These are phyloP conservation scores for Drosophila asahinai DNA, from an alignment of 1,140 invertebrate genomes.

Conservation along the genomic window DNA sequence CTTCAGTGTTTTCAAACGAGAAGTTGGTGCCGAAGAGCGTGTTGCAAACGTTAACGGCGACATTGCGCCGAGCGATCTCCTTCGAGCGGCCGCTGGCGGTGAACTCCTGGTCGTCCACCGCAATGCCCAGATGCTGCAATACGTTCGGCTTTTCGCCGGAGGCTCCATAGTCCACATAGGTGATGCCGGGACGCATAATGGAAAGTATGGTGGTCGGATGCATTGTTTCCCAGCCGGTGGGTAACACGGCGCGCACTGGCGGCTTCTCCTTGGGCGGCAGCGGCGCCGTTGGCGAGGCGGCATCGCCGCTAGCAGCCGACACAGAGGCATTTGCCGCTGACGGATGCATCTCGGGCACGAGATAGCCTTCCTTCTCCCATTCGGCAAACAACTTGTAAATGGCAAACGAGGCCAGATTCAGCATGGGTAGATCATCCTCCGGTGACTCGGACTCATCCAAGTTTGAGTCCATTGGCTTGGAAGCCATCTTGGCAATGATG, in stretches of 20 bases:
- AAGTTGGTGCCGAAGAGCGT: slow-evolving; percentile 85
- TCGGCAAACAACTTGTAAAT: slow-evolving; percentile 91
- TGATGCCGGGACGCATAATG: slow-evolving; percentile 88
- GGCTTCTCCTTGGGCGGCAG: slow-evolving; percentile 80
- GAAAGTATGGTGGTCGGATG: slow-evolving; percentile 91
- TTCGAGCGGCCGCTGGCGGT: slow-evolving; percentile 86
- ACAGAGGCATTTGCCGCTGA: slow-evolving; percentile 21
- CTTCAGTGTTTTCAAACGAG: slow-evolving; percentile 39
- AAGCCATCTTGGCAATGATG: slow-evolving; percentile 89
- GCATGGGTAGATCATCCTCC: slow-evolving; percentile 89
- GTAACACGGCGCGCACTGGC: slow-evolving; percentile 86
- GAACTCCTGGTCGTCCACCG: slow-evolving; percentile 86
- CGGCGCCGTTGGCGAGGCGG: slow-evolving; percentile 12
- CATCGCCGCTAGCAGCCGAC: slow-evolving; percentile 58
- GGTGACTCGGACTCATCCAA: slow-evolving; percentile 66
- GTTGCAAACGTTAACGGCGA: slow-evolving; percentile 86
- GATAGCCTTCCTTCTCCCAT: slow-evolving; percentile 90
- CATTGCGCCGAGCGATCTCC: slow-evolving; percentile 86
- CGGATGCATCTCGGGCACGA: slow-evolving; percentile 86
- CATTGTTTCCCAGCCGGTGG: slow-evolving; percentile 87
- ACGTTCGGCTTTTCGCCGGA: slow-evolving; percentile 88
- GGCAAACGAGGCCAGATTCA: slow-evolving; percentile 91
- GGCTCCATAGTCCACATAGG: slow-evolving; percentile 87
- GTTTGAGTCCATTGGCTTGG: slow-evolving; percentile 67
- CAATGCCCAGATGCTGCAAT: slow-evolving; percentile 86